Evolutionary conservation across 2,888 invertebrate genomes (phyloP).

Genomic region (Agrotis clavis): DNA sequence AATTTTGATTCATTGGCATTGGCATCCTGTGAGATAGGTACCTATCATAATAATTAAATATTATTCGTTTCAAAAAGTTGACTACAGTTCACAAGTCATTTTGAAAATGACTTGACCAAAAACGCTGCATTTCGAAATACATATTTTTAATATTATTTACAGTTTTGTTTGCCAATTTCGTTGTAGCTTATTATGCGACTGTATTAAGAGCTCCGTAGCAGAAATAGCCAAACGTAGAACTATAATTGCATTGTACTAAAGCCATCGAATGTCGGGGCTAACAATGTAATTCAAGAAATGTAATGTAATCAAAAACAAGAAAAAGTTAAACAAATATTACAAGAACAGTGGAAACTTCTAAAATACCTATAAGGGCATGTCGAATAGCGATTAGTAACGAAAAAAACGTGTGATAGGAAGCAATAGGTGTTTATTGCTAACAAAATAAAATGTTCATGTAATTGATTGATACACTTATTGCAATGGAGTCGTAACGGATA

Average conservation of each 20-base stretch:
- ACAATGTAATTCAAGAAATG: too few species aligned
- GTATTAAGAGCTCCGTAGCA: too few species aligned
- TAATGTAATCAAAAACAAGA: too few species aligned
- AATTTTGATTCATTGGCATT: too few species aligned
- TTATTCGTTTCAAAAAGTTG: neutral
- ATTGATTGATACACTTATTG: slow-evolving; percentile 76
- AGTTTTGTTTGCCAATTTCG: slow-evolving; percentile 25
- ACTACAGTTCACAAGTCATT: slow-evolving; percentile 4
- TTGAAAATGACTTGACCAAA: slow-evolving; percentile 13
- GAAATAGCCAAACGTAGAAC: too few species aligned
- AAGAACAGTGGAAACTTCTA: slow-evolving; percentile 8
- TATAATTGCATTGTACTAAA: neutral
- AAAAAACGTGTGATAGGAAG: slow-evolving; percentile 22
- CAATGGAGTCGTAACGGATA: slow-evolving; percentile 75
- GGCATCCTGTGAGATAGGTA: neutral
- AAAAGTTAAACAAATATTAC: neutral
- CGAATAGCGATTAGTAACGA: slow-evolving; percentile 26
- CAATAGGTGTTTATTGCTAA: slow-evolving; percentile 46
- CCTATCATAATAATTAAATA: neutral
- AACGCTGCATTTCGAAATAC: too few species aligned
- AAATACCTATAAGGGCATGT: slow-evolving; percentile 9
- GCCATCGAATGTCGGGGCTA: too few species aligned
- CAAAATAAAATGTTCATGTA: slow-evolving; percentile 47
- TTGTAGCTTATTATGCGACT: too few species aligned
- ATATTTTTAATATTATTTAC: too few species aligned